Conservation (phyloP, 2,113 vertebrate genomes). For the Thomomys bottae region DNA sequence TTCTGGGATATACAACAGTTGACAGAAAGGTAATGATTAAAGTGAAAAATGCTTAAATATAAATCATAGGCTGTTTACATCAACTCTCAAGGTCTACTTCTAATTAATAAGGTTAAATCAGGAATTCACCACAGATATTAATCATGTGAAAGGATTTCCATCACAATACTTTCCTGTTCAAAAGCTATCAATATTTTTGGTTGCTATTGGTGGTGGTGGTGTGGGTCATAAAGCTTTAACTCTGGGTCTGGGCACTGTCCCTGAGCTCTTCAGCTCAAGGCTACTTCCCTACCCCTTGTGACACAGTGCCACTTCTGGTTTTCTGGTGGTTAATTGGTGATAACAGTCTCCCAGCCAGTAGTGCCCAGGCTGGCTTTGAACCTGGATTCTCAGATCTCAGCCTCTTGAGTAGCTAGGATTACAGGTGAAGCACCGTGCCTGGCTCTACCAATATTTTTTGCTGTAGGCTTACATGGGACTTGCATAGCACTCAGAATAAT, state of each 20-base stretch:
- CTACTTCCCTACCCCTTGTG: too few relatives aligned
- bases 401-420: too few relatives aligned
- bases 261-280: too few relatives aligned
- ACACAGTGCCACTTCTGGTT: too few relatives aligned
- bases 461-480: background rate
- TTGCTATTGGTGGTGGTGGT: too few relatives aligned
- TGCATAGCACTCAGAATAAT: background rate
- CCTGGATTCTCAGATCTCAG: too few relatives aligned
- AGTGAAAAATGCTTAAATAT: background rate
- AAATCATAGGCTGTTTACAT: background rate
- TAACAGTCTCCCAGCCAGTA: too few relatives aligned
- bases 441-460: background rate
- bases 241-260: too few relatives aligned
- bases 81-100: background rate
- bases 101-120: background rate
- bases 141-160: background rate
- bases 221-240: too few relatives aligned
- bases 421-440: too few relatives aligned
- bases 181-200: background rate
- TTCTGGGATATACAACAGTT: background rate
- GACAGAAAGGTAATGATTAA: background rate
- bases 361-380: too few relatives aligned
- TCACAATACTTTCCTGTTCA: background rate
- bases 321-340: too few relatives aligned
- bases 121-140: background rate